Conservation (phyloP, 2,113 vertebrate genomes). For the Dendropsophus ebraccatus region DNA sequence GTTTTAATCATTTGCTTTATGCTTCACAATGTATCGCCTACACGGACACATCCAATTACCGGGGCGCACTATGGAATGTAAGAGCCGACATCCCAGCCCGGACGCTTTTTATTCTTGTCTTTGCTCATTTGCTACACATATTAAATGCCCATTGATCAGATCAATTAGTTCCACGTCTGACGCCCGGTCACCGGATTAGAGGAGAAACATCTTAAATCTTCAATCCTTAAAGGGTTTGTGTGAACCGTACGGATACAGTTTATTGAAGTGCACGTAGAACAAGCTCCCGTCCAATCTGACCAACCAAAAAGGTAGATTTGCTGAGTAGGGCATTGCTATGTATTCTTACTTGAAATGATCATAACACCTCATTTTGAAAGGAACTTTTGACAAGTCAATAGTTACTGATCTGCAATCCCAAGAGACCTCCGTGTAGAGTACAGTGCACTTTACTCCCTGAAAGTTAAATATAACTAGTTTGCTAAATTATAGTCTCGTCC, state of each 20-base stretch:
- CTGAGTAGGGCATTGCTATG: too few species aligned
- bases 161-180: neutral
- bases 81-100: neutral
- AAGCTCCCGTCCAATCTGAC: too few species aligned
- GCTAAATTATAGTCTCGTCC: too few species aligned
- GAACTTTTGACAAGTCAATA: too few species aligned
- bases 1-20: constrained; percentile 3
- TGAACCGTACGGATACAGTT: neutral
- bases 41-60: neutral
- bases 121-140: neutral
- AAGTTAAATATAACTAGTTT: too few species aligned
- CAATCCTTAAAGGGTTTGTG: neutral
- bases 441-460: too few species aligned
- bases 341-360: too few species aligned
- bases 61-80: neutral
- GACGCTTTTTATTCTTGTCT: neutral
- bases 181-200: neutral
- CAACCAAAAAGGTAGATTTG: too few species aligned
- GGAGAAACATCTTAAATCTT: neutral
- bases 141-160: neutral
- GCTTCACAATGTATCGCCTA: neutral
- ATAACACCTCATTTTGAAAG: too few species aligned
- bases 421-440: too few species aligned
- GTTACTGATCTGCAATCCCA: too few species aligned
- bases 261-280: too few species aligned